Conservation (phyloP, 2,113 vertebrate species). For the Halichoeres trimaculatus region DNA sequence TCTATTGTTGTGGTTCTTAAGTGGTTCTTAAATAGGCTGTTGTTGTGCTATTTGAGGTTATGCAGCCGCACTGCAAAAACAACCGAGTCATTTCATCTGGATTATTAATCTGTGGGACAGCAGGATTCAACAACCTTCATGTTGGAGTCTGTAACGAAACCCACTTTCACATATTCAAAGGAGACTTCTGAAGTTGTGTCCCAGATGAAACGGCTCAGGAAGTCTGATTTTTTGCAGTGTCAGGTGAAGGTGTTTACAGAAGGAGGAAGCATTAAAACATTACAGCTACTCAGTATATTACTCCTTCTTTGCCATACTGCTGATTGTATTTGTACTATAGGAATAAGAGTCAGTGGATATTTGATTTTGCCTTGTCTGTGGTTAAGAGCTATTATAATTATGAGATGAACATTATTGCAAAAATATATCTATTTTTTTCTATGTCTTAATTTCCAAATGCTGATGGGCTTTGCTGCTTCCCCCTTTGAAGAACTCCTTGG, state of each 20-base stretch:
- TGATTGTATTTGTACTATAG: slow-evolving; percentile 69
- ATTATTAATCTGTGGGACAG: too few relatives aligned
- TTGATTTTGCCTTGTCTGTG: slow-evolving; percentile 69
- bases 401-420: slow-evolving; percentile 43
- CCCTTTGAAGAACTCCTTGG: slow-evolving; percentile 46
- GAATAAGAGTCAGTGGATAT: slow-evolving; percentile 43
- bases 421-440: slow-evolving; percentile 66
- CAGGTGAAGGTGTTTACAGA: slow-evolving; percentile 41
- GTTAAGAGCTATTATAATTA: slow-evolving; percentile 65
- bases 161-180: slow-evolving; percentile 1
- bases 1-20: slow-evolving; percentile 66
- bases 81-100: slow-evolving; percentile 45
- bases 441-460: slow-evolving; percentile 63
- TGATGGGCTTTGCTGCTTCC: slow-evolving; percentile 64
- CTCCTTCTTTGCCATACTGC: slow-evolving; percentile 54
- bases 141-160: slow-evolving; percentile 19
- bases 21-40: slow-evolving; percentile 64
- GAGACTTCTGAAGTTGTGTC: background rate
- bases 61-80: slow-evolving; percentile 35
- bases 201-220: slow-evolving; percentile 36
- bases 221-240: slow-evolving; percentile 21
- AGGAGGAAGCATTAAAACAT: slow-evolving; percentile 52
- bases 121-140: too few relatives aligned
- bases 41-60: slow-evolving; percentile 44
- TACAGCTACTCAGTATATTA: slow-evolving; percentile 44